These are phyloP conservation scores for Xenopus laevis DNA, from an alignment of 2,113 vertebrate species.

Conservation along the genomic window DNA sequence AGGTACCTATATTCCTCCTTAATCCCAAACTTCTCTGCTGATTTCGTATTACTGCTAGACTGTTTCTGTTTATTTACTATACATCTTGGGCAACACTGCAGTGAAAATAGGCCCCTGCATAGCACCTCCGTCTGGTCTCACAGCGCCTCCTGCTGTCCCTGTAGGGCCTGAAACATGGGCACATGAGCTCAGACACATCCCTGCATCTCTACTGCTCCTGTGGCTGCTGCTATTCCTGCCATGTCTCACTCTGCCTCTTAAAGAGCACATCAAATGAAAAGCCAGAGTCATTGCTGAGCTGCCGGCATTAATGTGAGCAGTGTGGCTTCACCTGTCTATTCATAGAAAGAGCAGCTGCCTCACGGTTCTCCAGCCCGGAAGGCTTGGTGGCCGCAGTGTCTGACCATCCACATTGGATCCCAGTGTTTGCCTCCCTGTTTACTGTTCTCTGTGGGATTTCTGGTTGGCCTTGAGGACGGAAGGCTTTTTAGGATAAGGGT, in stretches of 20 bases:
- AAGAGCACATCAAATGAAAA: constrained; percentile 22
- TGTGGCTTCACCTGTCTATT: constrained; percentile 43
- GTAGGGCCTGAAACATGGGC: background rate
- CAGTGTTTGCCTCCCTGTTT: constrained; percentile 65
- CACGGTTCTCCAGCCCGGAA: constrained; percentile 53
- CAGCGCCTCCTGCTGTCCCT: fast-evolving
- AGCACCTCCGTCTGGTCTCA: background rate
- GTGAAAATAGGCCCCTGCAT: background rate
- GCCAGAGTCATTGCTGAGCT: constrained; percentile 19
- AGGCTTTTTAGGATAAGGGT: constrained; percentile 57
- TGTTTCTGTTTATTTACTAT: no score
- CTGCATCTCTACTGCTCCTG: background rate
- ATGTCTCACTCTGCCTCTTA: constrained; percentile 8
- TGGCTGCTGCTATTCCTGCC: constrained; percentile 8
- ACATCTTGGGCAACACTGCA: no score
- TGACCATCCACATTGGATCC: constrained; percentile 52
- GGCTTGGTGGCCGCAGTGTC: constrained; percentile 52
- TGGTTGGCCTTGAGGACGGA: constrained; percentile 62
- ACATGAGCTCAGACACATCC: background rate
- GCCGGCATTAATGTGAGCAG: constrained; percentile 18
- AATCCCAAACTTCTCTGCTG: no score
- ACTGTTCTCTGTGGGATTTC: constrained; percentile 77
- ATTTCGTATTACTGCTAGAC: no score
- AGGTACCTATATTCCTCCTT: no score
- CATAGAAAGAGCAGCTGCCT: constrained; percentile 23